Percentiles rank a stretch among this genome's conserved stretches.
These are phyloP conservation scores for Pandion haliaetus DNA, from an alignment of 2,113 vertebrate species.

Conservation along the genomic window DNA sequence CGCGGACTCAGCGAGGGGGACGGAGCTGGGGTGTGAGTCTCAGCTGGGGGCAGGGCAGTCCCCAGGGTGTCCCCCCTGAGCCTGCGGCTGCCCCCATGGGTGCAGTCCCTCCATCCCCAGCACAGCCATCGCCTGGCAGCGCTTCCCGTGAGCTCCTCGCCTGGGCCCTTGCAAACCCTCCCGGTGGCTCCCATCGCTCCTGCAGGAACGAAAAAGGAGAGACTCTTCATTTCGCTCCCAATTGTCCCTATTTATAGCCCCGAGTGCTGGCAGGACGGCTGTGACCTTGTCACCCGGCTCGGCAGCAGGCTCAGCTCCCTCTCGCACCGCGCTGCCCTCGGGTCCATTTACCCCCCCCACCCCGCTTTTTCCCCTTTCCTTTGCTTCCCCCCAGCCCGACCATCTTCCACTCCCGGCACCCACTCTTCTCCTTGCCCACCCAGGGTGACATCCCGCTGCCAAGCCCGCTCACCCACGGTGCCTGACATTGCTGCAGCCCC, in stretches of 20 bases:
- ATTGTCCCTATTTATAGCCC: conserved; percentile 54
- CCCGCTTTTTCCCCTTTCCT: background rate
- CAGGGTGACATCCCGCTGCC: background rate
- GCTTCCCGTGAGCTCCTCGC: background rate
- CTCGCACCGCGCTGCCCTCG: fast-evolving
- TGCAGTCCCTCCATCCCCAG: background rate
- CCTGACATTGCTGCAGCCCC: too few relatives aligned
- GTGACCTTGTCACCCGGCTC: background rate
- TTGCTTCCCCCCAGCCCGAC: fast-evolving
- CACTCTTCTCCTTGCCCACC: background rate
- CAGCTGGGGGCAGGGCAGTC: background rate
- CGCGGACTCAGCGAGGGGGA: background rate
- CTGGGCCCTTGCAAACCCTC: background rate
- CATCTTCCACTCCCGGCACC: background rate
- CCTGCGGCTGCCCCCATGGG: fast-evolving
- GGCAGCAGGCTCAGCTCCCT: background rate
- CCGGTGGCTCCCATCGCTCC: background rate
- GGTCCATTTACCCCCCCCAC: background rate
- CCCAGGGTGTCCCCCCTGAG: background rate
- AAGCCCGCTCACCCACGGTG: background rate
- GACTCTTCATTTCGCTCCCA: background rate
- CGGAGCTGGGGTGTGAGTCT: background rate
- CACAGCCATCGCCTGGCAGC: background rate
- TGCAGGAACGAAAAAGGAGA: conserved; percentile 13
- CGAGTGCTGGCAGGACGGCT: background rate